Evolutionary conservation across 2,797 vertebrate species (phyloP).

Genomic region (Rhyacichthys aspro): DNA sequence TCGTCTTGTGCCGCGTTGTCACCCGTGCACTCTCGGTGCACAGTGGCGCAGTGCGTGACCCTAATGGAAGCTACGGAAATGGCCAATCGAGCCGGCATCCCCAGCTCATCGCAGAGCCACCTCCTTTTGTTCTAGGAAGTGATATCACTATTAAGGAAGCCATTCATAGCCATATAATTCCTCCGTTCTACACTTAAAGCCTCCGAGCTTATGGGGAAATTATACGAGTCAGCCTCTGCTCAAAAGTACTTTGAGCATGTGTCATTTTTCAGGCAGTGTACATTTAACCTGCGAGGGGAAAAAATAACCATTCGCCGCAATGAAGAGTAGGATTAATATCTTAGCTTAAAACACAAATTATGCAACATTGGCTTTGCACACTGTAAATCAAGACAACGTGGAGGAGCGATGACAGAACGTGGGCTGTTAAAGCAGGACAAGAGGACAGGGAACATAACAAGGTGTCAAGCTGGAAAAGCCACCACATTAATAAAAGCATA

Average conservation of each 20-base stretch:
- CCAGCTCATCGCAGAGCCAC: constrained; percentile 58
- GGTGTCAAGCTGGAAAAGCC: constrained; percentile 57
- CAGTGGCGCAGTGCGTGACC: constrained; percentile 85
- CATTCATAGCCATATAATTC: constrained; percentile 81
- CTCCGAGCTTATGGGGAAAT: constrained; percentile 82
- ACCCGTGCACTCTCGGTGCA: constrained; percentile 82
- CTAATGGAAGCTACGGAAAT: constrained; percentile 81
- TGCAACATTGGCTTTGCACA: constrained; percentile 66
- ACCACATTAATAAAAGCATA: constrained; percentile 33
- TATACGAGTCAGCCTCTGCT: constrained; percentile 78
- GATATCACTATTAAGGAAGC: constrained; percentile 81
- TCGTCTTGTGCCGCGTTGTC: constrained; percentile 85
- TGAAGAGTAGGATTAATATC: constrained; percentile 65
- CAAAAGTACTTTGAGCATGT: constrained; percentile 78
- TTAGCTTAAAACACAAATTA: constrained; percentile 72
- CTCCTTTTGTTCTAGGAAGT: constrained; percentile 82
- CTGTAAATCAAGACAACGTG: constrained; percentile 68
- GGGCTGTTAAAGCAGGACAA: constrained; percentile 50
- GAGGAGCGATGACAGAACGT: constrained; percentile 41
- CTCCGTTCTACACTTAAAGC: constrained; percentile 80
- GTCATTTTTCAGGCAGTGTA: constrained; percentile 78
- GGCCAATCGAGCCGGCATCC: constrained; percentile 83
- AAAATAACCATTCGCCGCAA: constrained; percentile 60
- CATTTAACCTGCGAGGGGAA: constrained; percentile 69
- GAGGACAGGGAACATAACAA: constrained; percentile 47